Evolutionary conservation across 2,888 invertebrate species (phyloP), one percentile per base, ranked within the genome.

Genomic region (Rhopalosiphum nymphaeae): DNA sequence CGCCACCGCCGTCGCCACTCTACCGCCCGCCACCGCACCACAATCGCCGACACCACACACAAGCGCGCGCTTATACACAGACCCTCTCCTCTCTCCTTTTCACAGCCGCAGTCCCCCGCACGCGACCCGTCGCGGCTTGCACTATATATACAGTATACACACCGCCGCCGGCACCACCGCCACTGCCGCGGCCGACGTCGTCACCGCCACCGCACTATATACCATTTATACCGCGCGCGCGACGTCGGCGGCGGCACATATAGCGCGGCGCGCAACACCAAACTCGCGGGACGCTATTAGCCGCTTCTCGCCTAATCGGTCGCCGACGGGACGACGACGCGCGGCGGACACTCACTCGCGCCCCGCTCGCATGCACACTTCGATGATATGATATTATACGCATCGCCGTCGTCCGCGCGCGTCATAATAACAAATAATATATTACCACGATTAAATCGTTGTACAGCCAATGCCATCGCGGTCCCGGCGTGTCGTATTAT

Each of bases 271-370:
- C 42, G 88, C 92, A 56, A 89, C 92, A 67, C 87, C 61, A 88
- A 92, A 92, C 67, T 88, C 92, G 67, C 67, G 92, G 87, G 85
- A 57, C 44, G 57, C 87, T 89, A 93, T 89, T 93, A 92, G 78
- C 88, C 49, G n/a, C 36, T 88, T 89, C 29, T 16, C 87, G 53
- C 88, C 61, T 67, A 61, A 89, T 89, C 90, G 67, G 90, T n/a
- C 91, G 53, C n/a, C 78, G 92, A 53, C 88, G 88, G 87, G 61
- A 85, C 92, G 29, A 49, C 87, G 42, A 56, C 56, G 85, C 57
- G 49, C 42, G 67, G 53, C 92, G 57, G 53, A 89, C 89, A 61
- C 57, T 56, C 78, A 26, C 36, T n/a, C 57, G 26, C 61, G 90
- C 90, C 42, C n/a, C 87, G 46, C 36, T 13, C 46, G 36, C 67